A percentile compares a stretch with the other conserved stretches of the same genome.
phyloP scores from a whole-genome alignment of 2,113 vertebrate genomes.

The Trematomus loennbergii region DNA sequence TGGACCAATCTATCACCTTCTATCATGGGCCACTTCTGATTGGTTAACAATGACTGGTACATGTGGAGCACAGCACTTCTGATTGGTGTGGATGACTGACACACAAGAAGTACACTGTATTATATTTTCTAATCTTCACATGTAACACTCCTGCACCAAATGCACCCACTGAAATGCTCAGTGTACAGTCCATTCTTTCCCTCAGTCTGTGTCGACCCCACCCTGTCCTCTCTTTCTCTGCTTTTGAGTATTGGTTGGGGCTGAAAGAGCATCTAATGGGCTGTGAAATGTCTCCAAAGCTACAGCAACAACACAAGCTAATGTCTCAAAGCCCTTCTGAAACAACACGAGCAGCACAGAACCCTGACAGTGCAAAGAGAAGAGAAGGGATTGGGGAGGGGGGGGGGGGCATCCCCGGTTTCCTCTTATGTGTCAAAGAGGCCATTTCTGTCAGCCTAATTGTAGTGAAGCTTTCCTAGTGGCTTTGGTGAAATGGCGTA shows the following conservation, averaged over 20 bases:
- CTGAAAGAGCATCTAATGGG: slow-evolving; percentile 78
- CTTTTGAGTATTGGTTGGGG: slow-evolving; percentile 62
- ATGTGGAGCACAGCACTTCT: too few species aligned
- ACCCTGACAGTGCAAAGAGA: slow-evolving; percentile 55
- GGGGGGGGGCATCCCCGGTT: slow-evolving; percentile 25
- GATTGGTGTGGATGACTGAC: too few species aligned
- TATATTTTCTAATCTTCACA: background rate
- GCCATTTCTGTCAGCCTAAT: slow-evolving; percentile 76
- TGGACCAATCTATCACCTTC: too few species aligned
- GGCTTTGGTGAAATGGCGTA: slow-evolving; percentile 62
- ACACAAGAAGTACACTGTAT: too few species aligned
- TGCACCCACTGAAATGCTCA: slow-evolving; percentile 6
- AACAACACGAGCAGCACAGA: slow-evolving; percentile 54
- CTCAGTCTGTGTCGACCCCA: background rate
- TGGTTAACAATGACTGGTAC: too few species aligned
- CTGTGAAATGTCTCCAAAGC: slow-evolving; percentile 74
- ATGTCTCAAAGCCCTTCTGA: slow-evolving; percentile 67
- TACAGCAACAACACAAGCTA: slow-evolving; percentile 70
- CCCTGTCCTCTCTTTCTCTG: slow-evolving; percentile 17
- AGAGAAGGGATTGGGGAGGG: background rate
- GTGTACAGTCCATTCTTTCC: background rate
- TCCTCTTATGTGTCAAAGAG: slow-evolving; percentile 68
- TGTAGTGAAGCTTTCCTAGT: slow-evolving; percentile 62
- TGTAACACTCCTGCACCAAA: background rate
- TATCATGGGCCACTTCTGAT: too few species aligned